Evolutionary conservation across 2,888 invertebrate genomes (phyloP), one percentile per base, ranked within the genome.

Genomic region (Polydrusus pterygomalis): DNA sequence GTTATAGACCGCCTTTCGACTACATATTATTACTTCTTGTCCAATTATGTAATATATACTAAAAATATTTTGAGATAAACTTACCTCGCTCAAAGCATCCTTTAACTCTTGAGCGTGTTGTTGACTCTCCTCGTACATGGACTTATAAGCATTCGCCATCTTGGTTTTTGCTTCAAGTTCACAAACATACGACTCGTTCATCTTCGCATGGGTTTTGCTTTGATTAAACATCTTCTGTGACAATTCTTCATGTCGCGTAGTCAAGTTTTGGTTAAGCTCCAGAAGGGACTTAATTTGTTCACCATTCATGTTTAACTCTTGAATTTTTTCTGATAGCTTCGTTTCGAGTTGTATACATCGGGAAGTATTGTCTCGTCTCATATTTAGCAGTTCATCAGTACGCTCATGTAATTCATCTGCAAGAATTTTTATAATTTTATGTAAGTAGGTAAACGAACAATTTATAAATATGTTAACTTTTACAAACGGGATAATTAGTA

Each of bases 141-240:
- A 92, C 89, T 96, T 96, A 84, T 97, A 96, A 11, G 97, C 88
- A 79, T 95, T 93, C 1, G 95, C 93, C 70, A 98, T 89, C 88
- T 95, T 95, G 0, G 93, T 93, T 88, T 97, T 96, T 2, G 96
- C 94, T 76, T 93, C 92, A 17, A 97, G 88, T 89, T 98, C 97
- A 82, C 94, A 96, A 91, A 86, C 92, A 90, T 90, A 96, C 88
- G 91, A 92, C 89, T 89, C 92, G 89, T 89, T 89, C 82, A 85
- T 88, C 84, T 89, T 90, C 78, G 91, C 89, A 75, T 86, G 83
- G 1, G 88, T 86, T 74, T 95, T 92, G 81, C 93, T 91, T 79
- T 95, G 94, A 82, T 93, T 92, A 84, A 92, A 91, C 75, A 96
- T 88, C 80, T 93, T 93, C 80, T 93, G 90, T 2, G 92, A 90